Conservation (phyloP, 2,888 invertebrate genomes). For the Drosophila gaucha region DNA sequence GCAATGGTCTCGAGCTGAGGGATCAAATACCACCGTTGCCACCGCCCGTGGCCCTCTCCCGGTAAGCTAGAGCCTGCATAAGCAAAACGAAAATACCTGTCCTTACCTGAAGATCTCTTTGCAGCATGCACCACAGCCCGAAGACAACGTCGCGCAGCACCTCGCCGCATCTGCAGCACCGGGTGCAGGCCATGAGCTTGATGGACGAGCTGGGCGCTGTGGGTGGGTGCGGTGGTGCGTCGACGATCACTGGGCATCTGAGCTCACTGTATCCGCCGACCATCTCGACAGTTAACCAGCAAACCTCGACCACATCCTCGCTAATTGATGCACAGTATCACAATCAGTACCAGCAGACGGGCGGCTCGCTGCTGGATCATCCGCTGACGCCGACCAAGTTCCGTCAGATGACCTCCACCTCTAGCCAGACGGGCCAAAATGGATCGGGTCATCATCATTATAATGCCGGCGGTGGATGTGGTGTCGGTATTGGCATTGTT, state of each 20-base stretch:
- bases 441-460: constrained; percentile 45
- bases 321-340: constrained; percentile 83
- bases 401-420: constrained; percentile 83
- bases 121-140: constrained; percentile 84
- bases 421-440: constrained; percentile 83
- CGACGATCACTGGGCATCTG: constrained; percentile 81
- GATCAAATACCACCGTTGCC: constrained; percentile 87
- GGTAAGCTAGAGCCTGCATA: constrained; percentile 81
- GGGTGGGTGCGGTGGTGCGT: constrained; percentile 62
- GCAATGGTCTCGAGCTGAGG: constrained; percentile 91
- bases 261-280: constrained; percentile 83
- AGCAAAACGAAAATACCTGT: too few relatives aligned
- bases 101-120: constrained; percentile 3
- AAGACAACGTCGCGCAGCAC: constrained; percentile 85
- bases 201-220: constrained; percentile 81
- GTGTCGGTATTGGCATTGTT: background rate
- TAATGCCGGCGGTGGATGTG: constrained; percentile 45
- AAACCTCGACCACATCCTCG: constrained; percentile 84
- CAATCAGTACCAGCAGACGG: constrained; percentile 84
- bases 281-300: constrained; percentile 82
- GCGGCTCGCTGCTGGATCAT: constrained; percentile 84
- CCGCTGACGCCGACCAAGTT: constrained; percentile 84
- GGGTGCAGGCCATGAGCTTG: constrained; percentile 84
- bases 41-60: constrained; percentile 86
- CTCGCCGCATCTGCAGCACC: constrained; percentile 84